These are phyloP conservation scores for Lophotriccus pileatus DNA, from an alignment of 2,797 vertebrate species.

Conservation along the genomic window DNA sequence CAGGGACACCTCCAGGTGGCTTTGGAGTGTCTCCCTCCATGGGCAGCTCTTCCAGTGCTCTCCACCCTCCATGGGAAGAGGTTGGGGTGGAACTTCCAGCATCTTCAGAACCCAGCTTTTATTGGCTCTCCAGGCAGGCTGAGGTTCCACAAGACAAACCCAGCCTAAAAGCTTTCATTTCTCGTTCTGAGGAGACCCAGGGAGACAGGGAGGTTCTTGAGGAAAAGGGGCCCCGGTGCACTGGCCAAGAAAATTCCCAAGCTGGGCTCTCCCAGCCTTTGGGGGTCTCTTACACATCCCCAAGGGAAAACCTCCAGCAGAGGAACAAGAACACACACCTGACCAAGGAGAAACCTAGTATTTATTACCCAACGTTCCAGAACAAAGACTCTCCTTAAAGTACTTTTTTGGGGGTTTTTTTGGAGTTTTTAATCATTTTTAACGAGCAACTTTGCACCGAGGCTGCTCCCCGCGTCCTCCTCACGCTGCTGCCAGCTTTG, in stretches of 20 bases:
- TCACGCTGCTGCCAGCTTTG: not conserved
- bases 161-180: not conserved
- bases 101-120: too few species aligned
- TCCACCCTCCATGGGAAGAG: not conserved
- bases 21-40: not conserved
- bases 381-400: constrained; percentile 45
- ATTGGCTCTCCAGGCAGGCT: too few species aligned
- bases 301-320: not conserved
- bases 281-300: not conserved
- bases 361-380: constrained; percentile 26
- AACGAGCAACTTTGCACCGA: not conserved
- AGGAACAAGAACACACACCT: not conserved
- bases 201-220: not conserved
- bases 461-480: not conserved
- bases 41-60: not conserved
- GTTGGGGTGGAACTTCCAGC: not conserved
- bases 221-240: not conserved
- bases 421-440: not conserved
- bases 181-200: not conserved
- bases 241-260: rapidly evolving
- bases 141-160: not conserved
- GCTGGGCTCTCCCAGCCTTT: not conserved
- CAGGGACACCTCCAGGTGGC: not conserved
- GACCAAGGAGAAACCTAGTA: not conserved
- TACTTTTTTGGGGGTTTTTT: not conserved